Conservation (phyloP, 2,888 invertebrate genomes). For the Calameuta pallipes region DNA sequence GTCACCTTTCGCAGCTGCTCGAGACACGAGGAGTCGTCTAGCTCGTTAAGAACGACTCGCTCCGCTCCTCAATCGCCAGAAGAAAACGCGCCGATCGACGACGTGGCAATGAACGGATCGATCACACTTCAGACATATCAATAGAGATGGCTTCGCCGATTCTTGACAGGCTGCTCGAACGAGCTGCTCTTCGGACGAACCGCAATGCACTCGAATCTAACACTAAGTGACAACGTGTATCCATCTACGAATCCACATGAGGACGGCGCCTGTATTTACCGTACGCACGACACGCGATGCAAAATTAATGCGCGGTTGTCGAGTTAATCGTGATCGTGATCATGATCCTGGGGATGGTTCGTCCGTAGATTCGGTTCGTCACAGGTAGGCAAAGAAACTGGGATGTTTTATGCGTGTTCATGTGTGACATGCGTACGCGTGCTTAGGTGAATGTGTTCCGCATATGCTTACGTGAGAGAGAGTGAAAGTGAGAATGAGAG, state of each 20-base stretch:
- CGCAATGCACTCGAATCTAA: neutral
- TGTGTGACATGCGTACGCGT: neutral
- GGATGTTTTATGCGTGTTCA: neutral
- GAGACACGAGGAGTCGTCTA: constrained; percentile 51
- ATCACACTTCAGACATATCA: constrained; percentile 1
- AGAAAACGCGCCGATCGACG: constrained; percentile 26
- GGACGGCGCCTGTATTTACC: neutral
- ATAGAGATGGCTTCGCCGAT: neutral
- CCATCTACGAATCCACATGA: neutral
- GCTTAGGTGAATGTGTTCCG: neutral
- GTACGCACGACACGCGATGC: neutral
- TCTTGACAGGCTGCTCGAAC: neutral
- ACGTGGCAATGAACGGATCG: constrained; percentile 21
- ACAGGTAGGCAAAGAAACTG: neutral
- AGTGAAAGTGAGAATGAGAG: too few species aligned
- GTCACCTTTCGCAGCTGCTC: neutral
- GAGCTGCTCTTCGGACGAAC: neutral
- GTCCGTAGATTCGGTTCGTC: neutral
- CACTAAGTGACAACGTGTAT: neutral
- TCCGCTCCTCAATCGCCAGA: constrained; percentile 35
- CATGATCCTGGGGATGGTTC: neutral
- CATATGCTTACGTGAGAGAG: neutral
- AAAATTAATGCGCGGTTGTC: neutral
- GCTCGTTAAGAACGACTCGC: constrained; percentile 41
- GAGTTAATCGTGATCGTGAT: neutral